A percentile compares a stretch with the other conserved stretches of the same genome.
These are phyloP conservation scores for Acanthurus tractus DNA, from an alignment of 2,797 vertebrate genomes.

Conservation along the genomic window DNA sequence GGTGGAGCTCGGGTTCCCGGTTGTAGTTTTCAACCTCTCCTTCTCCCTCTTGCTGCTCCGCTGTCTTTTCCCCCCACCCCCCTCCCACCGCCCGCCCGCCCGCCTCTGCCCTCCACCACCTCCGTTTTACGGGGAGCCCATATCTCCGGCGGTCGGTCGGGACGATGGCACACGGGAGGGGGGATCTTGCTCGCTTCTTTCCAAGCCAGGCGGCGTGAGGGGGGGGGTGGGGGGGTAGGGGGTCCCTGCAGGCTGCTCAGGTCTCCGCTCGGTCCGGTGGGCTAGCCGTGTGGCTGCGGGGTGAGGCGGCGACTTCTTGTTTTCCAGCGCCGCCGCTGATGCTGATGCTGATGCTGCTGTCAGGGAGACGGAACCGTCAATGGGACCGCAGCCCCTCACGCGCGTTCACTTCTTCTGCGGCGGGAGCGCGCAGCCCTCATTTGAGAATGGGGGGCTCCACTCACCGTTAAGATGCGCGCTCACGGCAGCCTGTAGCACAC, in stretches of 20 bases:
- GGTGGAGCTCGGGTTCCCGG: slow-evolving; percentile 85
- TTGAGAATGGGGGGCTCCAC: slow-evolving; percentile 88
- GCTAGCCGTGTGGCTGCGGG: slow-evolving; percentile 66
- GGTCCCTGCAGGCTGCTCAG: slow-evolving; percentile 51
- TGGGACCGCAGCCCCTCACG: slow-evolving; percentile 90
- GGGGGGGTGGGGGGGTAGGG: no score
- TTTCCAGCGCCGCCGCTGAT: slow-evolving; percentile 67
- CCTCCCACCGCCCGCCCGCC: slow-evolving; percentile 80
- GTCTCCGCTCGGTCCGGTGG: slow-evolving; percentile 66
- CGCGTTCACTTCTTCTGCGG: slow-evolving; percentile 81
- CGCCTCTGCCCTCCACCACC: slow-evolving; percentile 84
- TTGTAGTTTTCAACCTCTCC: slow-evolving; percentile 77
- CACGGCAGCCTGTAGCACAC: slow-evolving; percentile 64
- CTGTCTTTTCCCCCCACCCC: slow-evolving; percentile 76
- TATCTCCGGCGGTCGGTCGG: slow-evolving; percentile 81
- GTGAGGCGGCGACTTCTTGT: slow-evolving; percentile 76
- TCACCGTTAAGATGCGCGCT: slow-evolving; percentile 72
- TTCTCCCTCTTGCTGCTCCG: slow-evolving; percentile 72
- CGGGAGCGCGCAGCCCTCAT: slow-evolving; percentile 86
- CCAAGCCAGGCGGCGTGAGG: slow-evolving; percentile 45
- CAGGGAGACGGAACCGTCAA: slow-evolving; percentile 89
- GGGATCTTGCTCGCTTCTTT: slow-evolving; percentile 67
- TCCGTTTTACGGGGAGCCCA: slow-evolving; percentile 86
- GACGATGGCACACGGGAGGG: slow-evolving; percentile 65
- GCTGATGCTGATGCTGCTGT: slow-evolving; percentile 84